A percentile compares a stretch with the other conserved stretches of the same genome.
Evolutionary conservation across 2,113 vertebrate species (phyloP).

Genomic region (Andinoacara biseriatus): DNA sequence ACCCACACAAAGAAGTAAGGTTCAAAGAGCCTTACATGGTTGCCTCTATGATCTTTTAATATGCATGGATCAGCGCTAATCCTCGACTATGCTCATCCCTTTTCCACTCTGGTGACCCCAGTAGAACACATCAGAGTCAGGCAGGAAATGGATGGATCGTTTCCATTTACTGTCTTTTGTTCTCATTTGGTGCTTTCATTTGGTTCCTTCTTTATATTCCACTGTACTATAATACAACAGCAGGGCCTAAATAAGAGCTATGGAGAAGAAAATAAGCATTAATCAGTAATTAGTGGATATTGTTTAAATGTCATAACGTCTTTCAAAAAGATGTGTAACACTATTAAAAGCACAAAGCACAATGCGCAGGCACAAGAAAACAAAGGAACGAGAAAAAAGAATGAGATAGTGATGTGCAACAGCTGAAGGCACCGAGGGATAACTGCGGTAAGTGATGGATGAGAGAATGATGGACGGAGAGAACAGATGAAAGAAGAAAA

Average conservation of each 20-base stretch:
- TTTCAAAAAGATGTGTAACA: neutral
- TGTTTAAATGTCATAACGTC: neutral
- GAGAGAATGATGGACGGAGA: neutral
- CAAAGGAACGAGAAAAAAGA: neutral
- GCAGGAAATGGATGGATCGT: conserved; percentile 34
- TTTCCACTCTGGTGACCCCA: conserved; percentile 55
- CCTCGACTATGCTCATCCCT: conserved; percentile 49
- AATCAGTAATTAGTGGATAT: neutral
- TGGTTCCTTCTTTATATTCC: neutral
- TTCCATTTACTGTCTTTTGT: neutral
- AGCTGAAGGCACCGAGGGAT: neutral
- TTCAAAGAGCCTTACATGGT: conserved; percentile 51
- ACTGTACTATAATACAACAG: neutral
- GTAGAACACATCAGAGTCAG: conserved; percentile 49
- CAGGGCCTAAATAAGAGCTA: neutral
- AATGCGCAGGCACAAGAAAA: neutral
- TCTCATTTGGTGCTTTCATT: neutral
- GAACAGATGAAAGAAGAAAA: neutral
- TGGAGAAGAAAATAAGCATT: neutral
- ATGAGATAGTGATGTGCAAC: neutral
- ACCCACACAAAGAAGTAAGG: conserved; percentile 37
- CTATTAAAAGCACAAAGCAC: neutral
- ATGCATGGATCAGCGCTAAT: conserved; percentile 73
- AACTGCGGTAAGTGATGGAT: neutral
- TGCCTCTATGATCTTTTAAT: conserved; percentile 69